phyloP scores from a whole-genome alignment of 2,797 vertebrate species.

The Bovichtus diacanthus region DNA sequence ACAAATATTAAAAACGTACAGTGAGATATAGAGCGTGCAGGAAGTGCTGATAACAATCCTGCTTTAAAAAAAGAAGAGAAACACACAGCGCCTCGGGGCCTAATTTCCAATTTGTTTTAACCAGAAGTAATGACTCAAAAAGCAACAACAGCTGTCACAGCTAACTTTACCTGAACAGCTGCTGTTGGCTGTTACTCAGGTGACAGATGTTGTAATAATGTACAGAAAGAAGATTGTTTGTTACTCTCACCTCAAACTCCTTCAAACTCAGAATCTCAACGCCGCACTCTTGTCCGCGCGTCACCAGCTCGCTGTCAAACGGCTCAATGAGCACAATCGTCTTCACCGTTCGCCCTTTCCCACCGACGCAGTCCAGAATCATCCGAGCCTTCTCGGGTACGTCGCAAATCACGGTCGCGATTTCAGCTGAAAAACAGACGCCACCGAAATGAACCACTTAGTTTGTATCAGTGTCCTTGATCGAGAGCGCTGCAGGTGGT shows the following conservation, averaged over 20 bases:
- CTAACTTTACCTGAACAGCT: neutral
- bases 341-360: conserved; percentile 84
- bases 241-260: conserved; percentile 88
- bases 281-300: conserved; percentile 86
- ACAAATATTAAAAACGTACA: conserved; percentile 5
- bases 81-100: neutral
- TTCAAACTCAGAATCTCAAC: conserved; percentile 90
- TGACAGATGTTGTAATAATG: neutral
- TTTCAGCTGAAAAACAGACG: conserved; percentile 81
- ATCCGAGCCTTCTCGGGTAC: conserved; percentile 89
- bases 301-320: conserved; percentile 86
- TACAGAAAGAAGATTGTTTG: neutral
- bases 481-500: neutral
- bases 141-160: neutral
- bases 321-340: conserved; percentile 91
- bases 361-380: conserved; percentile 86
- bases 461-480: neutral
- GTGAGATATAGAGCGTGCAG: neutral
- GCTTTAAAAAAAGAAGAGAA: too few species aligned
- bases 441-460: neutral
- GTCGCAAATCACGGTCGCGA: conserved; percentile 93
- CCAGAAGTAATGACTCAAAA: neutral
- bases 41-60: neutral
- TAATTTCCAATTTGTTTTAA: neutral
- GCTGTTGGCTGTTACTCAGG: neutral